Conservation (phyloP, 2,797 vertebrate genomes). For the Scarus forsteni region DNA sequence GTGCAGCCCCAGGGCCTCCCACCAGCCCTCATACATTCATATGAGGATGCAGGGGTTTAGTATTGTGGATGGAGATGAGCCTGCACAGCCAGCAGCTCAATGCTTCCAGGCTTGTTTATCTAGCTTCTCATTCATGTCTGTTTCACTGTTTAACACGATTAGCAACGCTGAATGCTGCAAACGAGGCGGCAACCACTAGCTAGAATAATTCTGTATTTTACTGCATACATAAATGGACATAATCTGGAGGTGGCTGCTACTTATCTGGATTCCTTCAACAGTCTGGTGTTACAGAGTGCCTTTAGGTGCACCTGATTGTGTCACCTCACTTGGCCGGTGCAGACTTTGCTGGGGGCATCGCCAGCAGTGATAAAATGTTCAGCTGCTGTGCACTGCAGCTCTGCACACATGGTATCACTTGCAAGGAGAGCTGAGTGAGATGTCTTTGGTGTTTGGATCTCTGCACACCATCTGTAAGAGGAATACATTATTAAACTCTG, state of each 20-base stretch:
- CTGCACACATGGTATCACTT: slow-evolving; percentile 58
- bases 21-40: slow-evolving; percentile 26
- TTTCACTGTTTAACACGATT: slow-evolving; percentile 70
- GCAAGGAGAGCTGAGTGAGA: slow-evolving; percentile 45
- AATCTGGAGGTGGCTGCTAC: slow-evolving; percentile 37
- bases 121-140: slow-evolving; percentile 59
- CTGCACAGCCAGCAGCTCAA: slow-evolving; percentile 51
- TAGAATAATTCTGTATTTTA: slow-evolving; percentile 43
- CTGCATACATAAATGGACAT: slow-evolving; percentile 53
- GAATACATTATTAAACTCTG: slow-evolving; percentile 24
- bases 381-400: slow-evolving; percentile 55
- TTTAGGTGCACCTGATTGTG: slow-evolving; percentile 66
- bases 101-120: slow-evolving; percentile 62
- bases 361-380: slow-evolving; percentile 60
- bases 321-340: slow-evolving; percentile 57
- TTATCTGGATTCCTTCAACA: slow-evolving; percentile 42
- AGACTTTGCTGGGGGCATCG: slow-evolving; percentile 64
- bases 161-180: slow-evolving; percentile 56
- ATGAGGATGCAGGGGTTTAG: slow-evolving; percentile 48
- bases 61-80: slow-evolving; percentile 49
- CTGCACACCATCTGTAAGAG: slow-evolving; percentile 44
- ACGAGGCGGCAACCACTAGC: slow-evolving; percentile 38
- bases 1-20: slow-evolving; percentile 24
- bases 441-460: slow-evolving; percentile 43
- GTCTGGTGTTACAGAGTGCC: slow-evolving; percentile 54